Evolutionary conservation across 2,797 vertebrate genomes (phyloP).

Genomic region (Rhinoraja longicauda): DNA sequence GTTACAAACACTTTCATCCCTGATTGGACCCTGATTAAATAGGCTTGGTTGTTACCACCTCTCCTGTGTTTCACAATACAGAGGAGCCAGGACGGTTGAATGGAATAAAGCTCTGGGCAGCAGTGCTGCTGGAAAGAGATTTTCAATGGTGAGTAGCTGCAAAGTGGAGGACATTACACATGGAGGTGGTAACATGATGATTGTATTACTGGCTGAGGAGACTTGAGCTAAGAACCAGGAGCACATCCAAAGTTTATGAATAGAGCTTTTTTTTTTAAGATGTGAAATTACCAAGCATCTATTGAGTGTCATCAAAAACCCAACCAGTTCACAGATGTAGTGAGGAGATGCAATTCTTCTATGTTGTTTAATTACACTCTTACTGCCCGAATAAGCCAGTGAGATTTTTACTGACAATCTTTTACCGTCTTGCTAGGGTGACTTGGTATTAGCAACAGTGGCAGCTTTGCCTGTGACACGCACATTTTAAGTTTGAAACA

Average conservation of each 20-base stretch:
- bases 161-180: background rate
- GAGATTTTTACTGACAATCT: too few relatives aligned
- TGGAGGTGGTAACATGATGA: background rate
- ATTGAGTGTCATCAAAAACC: background rate
- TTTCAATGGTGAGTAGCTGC: background rate
- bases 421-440: background rate
- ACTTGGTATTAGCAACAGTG: background rate
- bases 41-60: background rate
- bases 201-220: background rate
- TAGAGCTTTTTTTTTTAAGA: background rate
- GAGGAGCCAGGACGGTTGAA: background rate
- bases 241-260: background rate
- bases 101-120: background rate
- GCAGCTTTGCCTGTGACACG: background rate
- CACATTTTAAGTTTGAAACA: background rate
- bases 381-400: background rate
- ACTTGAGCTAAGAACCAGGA: background rate
- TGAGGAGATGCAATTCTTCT: background rate
- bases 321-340: background rate
- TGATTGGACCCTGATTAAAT: background rate
- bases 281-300: background rate
- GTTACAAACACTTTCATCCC: background rate
- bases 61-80: background rate
- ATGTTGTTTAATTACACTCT: background rate
- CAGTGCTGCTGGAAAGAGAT: background rate